phyloP scores from a whole-genome alignment of 2,888 invertebrate genomes.

The Athalia rosae region DNA sequence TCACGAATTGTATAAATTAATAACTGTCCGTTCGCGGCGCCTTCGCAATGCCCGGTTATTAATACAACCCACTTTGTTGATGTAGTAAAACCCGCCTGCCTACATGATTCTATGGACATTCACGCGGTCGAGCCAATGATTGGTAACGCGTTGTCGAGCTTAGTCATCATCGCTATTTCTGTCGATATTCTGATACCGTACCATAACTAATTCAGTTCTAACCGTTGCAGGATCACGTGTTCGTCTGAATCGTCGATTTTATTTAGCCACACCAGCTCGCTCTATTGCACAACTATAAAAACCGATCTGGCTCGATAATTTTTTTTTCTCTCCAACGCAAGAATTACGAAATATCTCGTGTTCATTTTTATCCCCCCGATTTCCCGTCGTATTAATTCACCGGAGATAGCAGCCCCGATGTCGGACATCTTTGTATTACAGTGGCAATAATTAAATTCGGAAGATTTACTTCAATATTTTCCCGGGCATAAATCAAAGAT shows the following conservation, averaged over 20 bases:
- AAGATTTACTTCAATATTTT: conserved; percentile 46
- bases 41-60: conserved; percentile 56
- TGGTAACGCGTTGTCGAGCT: conserved; percentile 50
- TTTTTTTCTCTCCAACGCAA: too few relatives aligned
- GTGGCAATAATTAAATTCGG: conserved; percentile 36
- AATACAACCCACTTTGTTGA: conserved; percentile 53
- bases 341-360: neutral
- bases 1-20: conserved; percentile 43
- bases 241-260: conserved; percentile 1
- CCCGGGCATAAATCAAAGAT: conserved; percentile 43
- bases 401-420: conserved; percentile 4
- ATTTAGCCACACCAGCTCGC: neutral
- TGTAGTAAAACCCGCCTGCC: conserved; percentile 45
- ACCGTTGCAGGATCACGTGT: conserved; percentile 36
- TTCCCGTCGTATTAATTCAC: conserved; percentile 29
- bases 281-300: too few relatives aligned
- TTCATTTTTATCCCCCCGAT: conserved; percentile 11
- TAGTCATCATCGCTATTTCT: conserved; percentile 58
- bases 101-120: conserved; percentile 41
- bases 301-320: too few relatives aligned
- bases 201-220: conserved; percentile 29
- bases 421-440: conserved; percentile 1
- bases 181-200: conserved; percentile 43
- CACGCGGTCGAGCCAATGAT: conserved; percentile 51
- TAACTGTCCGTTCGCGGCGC: conserved; percentile 45